Evolutionary conservation across 2,797 vertebrate species (phyloP), one percentile per base, ranked within the genome.

Genomic region (Pipistrellus pygmaeus): DNA sequence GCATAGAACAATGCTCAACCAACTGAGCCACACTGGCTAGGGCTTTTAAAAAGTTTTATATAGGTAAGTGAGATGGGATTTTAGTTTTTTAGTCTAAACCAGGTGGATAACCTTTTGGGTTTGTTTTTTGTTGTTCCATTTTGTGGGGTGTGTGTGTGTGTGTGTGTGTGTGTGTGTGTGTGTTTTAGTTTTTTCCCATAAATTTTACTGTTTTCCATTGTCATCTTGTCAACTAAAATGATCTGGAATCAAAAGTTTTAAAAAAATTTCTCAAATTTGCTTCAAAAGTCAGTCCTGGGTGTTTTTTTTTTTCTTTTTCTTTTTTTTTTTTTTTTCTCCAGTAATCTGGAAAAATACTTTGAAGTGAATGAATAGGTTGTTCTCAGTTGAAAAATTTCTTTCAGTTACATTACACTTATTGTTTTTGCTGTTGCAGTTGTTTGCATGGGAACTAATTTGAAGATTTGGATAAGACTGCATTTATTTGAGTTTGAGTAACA

Each of bases 211-310:
- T 88, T 91, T 89, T 60, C 64, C 41, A 53, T 81, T 88, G 27
- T 95, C 55, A 32, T 82, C 25, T 80, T 92, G 21, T 86, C 57
- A 78, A 27, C 55, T 53, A 82, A 48, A 92, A 71, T 86, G 51
- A 66, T 83, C 8, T 53, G 32, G 30, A 87, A 41, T 23, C 44
- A 84, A 44, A 53, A 46, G 30, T 35, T 83, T 32, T 69, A 84
- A 55, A 88, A 75, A 75, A 55, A 13, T 23, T 96, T 87, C 41
- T 80, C 51, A 76, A 12, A 9, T 88, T 91, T 83, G 38, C 77
- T 41, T 93, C 30, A 60, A 93, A 85, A 91, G 51, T 80, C 73
- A 88, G 13, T 73, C 12, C 21, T 84, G 73, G n/a, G 23, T 2
- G 46, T 32, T 64, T 82, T 55, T 71, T 55, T 71, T 62, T 41